These are phyloP conservation scores for Prietella phreatophila DNA, from an alignment of 2,113 vertebrate species.

Conservation along the genomic window DNA sequence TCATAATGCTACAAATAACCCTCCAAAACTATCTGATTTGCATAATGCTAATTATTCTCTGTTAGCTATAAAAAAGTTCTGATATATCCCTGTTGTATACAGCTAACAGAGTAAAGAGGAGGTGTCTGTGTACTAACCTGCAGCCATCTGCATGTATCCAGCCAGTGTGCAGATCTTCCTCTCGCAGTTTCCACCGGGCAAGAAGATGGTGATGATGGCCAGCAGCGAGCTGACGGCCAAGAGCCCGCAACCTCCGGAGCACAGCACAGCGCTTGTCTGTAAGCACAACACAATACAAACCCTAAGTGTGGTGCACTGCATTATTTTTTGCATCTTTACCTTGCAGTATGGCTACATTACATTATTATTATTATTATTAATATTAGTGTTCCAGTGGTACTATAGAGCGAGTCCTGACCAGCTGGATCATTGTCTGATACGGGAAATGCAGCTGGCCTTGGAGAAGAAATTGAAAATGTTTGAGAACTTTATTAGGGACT, in stretches of 20 bases:
- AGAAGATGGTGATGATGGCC: constrained; percentile 86
- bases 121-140: constrained; percentile 72
- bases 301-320: constrained; percentile 36
- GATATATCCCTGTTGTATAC: not conserved
- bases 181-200: constrained; percentile 87
- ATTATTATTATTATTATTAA: not conserved
- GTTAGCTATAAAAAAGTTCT: not conserved
- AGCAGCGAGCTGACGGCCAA: constrained; percentile 87
- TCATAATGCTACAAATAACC: constrained; percentile 9
- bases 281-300: constrained; percentile 59
- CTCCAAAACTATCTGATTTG: not conserved
- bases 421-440: constrained; percentile 8
- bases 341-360: not conserved
- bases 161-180: constrained; percentile 85
- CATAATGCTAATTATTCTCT: not conserved
- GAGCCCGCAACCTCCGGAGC: constrained; percentile 83
- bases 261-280: constrained; percentile 89
- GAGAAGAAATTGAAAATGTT: not conserved
- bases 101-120: not conserved
- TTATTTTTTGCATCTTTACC: constrained; percentile 8
- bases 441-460: not conserved
- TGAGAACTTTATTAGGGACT: not conserved
- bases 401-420: not conserved
- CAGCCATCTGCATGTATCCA: constrained; percentile 92
- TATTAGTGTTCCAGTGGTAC: not conserved